Evolutionary conservation across 1,140 invertebrate species (phyloP).

Genomic region (Rhizoglyphus robini): DNA sequence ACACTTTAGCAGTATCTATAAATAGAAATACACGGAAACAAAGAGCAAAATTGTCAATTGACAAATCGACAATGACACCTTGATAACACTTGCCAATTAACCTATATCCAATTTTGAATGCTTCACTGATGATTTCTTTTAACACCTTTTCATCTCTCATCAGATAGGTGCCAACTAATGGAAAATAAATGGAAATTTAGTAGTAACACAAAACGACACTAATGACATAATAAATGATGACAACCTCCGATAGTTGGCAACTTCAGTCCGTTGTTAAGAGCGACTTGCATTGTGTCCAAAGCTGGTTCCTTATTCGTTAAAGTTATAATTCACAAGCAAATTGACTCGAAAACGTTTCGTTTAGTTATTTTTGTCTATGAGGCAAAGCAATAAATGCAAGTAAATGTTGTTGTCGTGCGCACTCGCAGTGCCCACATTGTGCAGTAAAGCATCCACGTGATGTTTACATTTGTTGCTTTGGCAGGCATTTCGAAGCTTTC

Average conservation of each 20-base stretch:
- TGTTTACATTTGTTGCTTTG: too few relatives aligned
- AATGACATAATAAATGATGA: not conserved
- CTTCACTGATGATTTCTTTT: not conserved
- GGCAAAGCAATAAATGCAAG: too few relatives aligned
- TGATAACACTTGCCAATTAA: constrained; percentile 16
- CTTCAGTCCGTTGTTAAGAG: constrained; percentile 2
- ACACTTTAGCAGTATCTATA: constrained; percentile 57
- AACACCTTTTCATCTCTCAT: not conserved
- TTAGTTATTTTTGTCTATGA: too few relatives aligned
- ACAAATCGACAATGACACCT: not conserved
- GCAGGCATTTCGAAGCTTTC: too few relatives aligned
- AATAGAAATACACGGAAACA: constrained; percentile 5
- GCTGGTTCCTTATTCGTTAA: too few relatives aligned
- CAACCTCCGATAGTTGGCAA: constrained; percentile 7
- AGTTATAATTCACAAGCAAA: too few relatives aligned
- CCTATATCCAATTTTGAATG: constrained; percentile 12
- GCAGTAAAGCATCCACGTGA: too few relatives aligned
- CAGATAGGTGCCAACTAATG: constrained; percentile 14
- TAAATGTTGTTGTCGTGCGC: too few relatives aligned
- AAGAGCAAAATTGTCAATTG: constrained; percentile 4
- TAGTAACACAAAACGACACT: not conserved
- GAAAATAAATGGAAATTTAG: not conserved
- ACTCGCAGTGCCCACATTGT: too few relatives aligned
- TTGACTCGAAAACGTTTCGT: too few relatives aligned
- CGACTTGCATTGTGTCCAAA: not conserved